Base-by-base conservation (phyloP, 2,113 vertebrate species). In the Phoenicopterus ruber region DNA sequence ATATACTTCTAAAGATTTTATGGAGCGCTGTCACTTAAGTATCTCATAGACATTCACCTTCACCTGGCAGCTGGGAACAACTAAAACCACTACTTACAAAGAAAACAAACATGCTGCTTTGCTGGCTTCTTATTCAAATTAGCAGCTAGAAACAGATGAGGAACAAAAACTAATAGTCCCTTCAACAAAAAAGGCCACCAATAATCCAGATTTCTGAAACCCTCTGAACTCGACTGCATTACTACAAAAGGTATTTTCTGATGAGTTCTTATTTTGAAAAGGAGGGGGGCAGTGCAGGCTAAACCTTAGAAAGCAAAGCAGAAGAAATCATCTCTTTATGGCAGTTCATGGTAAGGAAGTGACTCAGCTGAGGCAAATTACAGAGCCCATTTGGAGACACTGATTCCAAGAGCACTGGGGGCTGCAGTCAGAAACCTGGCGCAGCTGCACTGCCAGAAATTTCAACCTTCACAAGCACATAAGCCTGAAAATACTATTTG, bases 281-380 rank as follows among this genome's bases (percentile, higher is more conserved):
- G 72, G 34, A 80, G 86, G 74, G 31, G 55, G 78, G 89, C 89
- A 94, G 78, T 81, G 63, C 86, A 97, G 49, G 82, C 91, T 91
- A 94, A 94, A 82, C 67, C 93, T 89, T 91, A 47, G 77, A 94
- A 95, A 92, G 95, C 86, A 91, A 83, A 89, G 90, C 86, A 91
- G 72, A 79, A 96, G 69, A 78, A 92, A 91, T 65, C 24, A 88
- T 87, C 77, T 82, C 88, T 92, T 77, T 65, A 79, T 71, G 38
- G 82, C 50, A 73, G 82, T 31, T 93, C 28, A 4, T 34, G 42
- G 71, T 36, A 73, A 97, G 93, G 91, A 95, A 95, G 59, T 94
- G 93, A 96, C 93, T 94, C 93, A 94, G 94, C 85, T 93, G 74
- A 96, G 70, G 66, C 73, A 91, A 97, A 94, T 80, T 82, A 79